Evolutionary conservation across 2,797 vertebrate genomes (phyloP), one percentile per base, ranked within the genome.

Genomic region (Enoplosus armatus): DNA sequence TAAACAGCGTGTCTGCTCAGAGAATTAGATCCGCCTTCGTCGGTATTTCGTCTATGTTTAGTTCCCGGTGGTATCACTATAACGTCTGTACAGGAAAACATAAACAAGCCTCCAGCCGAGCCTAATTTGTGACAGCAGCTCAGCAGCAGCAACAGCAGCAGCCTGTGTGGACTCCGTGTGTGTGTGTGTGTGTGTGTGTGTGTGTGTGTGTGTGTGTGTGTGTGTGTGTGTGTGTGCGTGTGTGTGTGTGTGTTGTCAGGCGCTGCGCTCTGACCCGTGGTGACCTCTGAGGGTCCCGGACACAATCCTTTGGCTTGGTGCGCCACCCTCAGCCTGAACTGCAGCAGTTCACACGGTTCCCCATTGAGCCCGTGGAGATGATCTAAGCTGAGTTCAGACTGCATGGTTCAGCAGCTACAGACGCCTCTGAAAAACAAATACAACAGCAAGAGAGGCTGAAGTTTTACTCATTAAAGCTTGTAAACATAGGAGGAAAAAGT

Each of bases 291-390:
- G 88, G 86, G 81, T 85, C 89, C 85, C 84, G 33, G 53, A 79
- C 84, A 81, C 90, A 92, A 94, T 94, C 92, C 87, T 89, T 89
- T 93, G 79, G 93, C 89, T 90, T 92, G 90, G 93, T 84, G 94
- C 94, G 94, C 95, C 95, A 92, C 92, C 95, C 88, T 94, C 89
- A 90, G 95, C 90, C 91, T 87, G 88, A 89, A 90, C 81, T 56
- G 92, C 90, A 85, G 88, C 92, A 90, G 87, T 94, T 95, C 94
- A 94, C 93, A 92, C 90, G 89, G 88, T 85, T n/a, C 88, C 73
- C 79, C 82, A 78, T 72, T 91, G 69, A 81, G 77, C 14, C 54
- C 75, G 16, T 58, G 62, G 66, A 79, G 76, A 77, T 62, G 41
- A 77, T 67, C 41, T 72, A 63, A 80, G 61, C 72, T 71, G 72